A percentile compares a stretch with the other conserved stretches of the same genome.
Evolutionary conservation across 2,888 invertebrate genomes (phyloP).

Genomic region (Craniophora ligustri): DNA sequence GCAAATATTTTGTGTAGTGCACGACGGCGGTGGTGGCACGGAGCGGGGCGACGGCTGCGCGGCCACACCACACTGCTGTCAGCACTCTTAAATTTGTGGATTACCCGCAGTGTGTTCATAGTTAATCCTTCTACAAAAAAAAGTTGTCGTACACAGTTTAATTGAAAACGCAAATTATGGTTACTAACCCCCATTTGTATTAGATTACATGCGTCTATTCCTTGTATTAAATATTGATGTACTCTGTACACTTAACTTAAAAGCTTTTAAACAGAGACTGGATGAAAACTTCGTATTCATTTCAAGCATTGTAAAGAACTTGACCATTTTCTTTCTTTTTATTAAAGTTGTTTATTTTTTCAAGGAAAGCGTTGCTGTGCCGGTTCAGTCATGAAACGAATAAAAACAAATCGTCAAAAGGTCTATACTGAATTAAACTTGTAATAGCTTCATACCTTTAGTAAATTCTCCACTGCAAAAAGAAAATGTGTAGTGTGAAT

Average conservation of each 20-base stretch:
- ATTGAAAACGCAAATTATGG: slow-evolving; percentile 47
- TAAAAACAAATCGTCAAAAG: background rate
- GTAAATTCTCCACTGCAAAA: background rate
- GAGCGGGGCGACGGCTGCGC: background rate
- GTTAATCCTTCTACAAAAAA: slow-evolving; percentile 48
- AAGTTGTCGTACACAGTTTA: slow-evolving; percentile 41
- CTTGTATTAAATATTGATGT: background rate
- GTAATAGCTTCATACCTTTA: background rate
- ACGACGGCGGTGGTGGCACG: slow-evolving; percentile 18
- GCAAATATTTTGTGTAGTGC: slow-evolving; percentile 50
- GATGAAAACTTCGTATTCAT: background rate
- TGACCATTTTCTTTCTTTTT: background rate
- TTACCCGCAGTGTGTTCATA: slow-evolving; percentile 47
- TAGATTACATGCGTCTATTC: background rate
- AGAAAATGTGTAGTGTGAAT: slow-evolving; percentile 28
- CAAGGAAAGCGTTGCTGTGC: too few relatives aligned
- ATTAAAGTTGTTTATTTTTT: too few relatives aligned
- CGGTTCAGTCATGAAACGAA: too few relatives aligned
- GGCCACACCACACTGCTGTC: slow-evolving; percentile 38
- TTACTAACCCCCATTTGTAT: slow-evolving; percentile 15
- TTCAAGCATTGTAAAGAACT: background rate
- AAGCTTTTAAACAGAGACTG: background rate
- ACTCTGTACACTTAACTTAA: background rate
- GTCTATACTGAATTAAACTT: background rate
- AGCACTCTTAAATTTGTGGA: slow-evolving; percentile 56